Evolutionary conservation across 2,888 invertebrate genomes (phyloP).

Genomic region (Tryphoninae sp.): DNA sequence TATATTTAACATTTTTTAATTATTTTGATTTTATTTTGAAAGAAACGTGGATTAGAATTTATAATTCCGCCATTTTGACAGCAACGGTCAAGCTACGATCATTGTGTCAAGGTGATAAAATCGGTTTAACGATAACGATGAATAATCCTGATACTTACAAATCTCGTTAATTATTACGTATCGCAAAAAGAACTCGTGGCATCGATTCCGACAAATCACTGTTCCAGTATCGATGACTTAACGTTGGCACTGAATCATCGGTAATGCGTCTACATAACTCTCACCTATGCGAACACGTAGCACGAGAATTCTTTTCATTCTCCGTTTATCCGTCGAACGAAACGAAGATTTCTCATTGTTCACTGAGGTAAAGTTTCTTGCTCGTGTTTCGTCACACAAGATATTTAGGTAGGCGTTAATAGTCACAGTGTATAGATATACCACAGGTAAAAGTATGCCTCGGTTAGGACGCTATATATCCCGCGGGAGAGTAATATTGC

Average conservation of each 20-base stretch:
- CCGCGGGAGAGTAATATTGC: conserved; percentile 28
- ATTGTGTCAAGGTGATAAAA: neutral
- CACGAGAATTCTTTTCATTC: neutral
- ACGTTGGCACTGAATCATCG: conserved; percentile 38
- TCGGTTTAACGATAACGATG: conserved; percentile 1
- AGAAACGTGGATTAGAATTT: neutral
- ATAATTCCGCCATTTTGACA: neutral
- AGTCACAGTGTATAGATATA: conserved; percentile 13
- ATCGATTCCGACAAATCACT: conserved; percentile 22
- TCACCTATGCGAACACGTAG: neutral
- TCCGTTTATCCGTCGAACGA: neutral
- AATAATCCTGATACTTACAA: neutral
- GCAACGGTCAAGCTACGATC: neutral
- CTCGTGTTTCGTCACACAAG: conserved; percentile 7
- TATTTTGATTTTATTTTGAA: neutral
- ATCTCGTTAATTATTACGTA: conserved; percentile 12
- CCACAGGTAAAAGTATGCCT: too few relatives aligned
- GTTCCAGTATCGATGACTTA: conserved; percentile 39
- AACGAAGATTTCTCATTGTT: conserved; percentile 13
- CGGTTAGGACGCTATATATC: neutral
- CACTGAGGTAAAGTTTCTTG: conserved; percentile 1
- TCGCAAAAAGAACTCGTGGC: conserved; percentile 22
- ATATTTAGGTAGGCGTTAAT: conserved; percentile 1
- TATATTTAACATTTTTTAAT: neutral
- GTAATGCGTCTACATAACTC: conserved; percentile 16